Percentiles rank a stretch among this genome's conserved stretches.
These are phyloP conservation scores for Fregetta grallaria DNA, from an alignment of 2,113 vertebrate genomes.

Conservation along the genomic window DNA sequence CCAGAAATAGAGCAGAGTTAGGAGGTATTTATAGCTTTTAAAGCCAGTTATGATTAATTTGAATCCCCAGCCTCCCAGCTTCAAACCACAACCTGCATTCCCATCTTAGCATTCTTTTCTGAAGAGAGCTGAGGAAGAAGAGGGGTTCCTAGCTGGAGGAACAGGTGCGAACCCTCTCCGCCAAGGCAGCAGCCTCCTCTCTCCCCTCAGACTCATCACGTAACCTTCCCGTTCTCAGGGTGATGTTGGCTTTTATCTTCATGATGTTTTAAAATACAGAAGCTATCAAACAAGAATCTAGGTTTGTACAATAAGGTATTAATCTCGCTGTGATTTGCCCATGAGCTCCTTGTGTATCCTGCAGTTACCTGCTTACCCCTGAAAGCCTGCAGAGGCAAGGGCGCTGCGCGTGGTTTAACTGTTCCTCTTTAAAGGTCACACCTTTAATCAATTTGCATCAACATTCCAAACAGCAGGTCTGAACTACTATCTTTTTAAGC, in stretches of 20 bases:
- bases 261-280: not conserved
- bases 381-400: not conserved
- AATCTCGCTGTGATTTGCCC: not conserved
- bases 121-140: not conserved
- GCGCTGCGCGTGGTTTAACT: not conserved
- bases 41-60: not conserved
- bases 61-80: not conserved
- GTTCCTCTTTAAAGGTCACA: not conserved
- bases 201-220: rapidly evolving
- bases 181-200: not conserved
- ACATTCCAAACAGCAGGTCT: not conserved
- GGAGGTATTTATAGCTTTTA: not conserved
- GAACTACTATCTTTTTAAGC: not conserved
- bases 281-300: not conserved
- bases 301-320: not conserved
- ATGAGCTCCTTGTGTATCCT: not conserved
- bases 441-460: not conserved
- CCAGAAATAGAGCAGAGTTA: not conserved
- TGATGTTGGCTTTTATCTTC: not conserved
- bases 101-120: not conserved
- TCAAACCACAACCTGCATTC: not conserved
- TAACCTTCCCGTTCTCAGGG: not conserved
- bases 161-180: not conserved
- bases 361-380: not conserved
- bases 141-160: not conserved